Evolutionary conservation across 2,888 invertebrate species (phyloP), one percentile per base, ranked within the genome.

Genomic region (Platycnemis pennipes): DNA sequence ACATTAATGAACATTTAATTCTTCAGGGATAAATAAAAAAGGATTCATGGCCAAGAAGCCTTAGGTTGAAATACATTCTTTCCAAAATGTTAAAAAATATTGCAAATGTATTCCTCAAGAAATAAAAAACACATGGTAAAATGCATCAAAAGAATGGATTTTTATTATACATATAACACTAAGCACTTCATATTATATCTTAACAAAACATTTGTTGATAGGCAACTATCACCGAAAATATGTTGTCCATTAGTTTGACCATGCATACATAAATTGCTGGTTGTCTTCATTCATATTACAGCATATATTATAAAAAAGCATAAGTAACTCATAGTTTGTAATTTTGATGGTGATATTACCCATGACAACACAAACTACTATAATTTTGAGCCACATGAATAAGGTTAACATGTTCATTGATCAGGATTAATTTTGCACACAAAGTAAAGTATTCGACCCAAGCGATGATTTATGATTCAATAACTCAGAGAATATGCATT

Each of bases 131-230:
- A 89, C 56, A 63, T 42, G 53, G 22, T 91, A 91, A 91, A 91
- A 91, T 91, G 91, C 91, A 91, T 91, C 91, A 91, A 91, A 91
- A 91, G 91, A 91, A 91, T 91, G 53, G 44, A 91, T 53, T 91
- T 91, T 91, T 91, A 91, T 91, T 91, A 91, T 91, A 91, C 91
- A 91, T 91, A 91, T 63, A 91, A 91, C 91, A 91, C 91, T 91
- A 91, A 91, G 91, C 91, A 91, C 91, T 91, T 56, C 91, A 91
- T 91, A 91, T 56, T 44, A 49, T 91, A 91, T 91, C 53, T 63
- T 91, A 91, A 91, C 91, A 91, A 91, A 91, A 91, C 91, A 91
- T 91, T 91, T 63, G 91, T 91, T 91, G 91, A 91, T 56, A 91
- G 91, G 91, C 91, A 91, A 91, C 91, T 91, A 91, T 56, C 91